Conservation (phyloP, 2,888 invertebrate genomes). For the Bedellia somnulentella region DNA sequence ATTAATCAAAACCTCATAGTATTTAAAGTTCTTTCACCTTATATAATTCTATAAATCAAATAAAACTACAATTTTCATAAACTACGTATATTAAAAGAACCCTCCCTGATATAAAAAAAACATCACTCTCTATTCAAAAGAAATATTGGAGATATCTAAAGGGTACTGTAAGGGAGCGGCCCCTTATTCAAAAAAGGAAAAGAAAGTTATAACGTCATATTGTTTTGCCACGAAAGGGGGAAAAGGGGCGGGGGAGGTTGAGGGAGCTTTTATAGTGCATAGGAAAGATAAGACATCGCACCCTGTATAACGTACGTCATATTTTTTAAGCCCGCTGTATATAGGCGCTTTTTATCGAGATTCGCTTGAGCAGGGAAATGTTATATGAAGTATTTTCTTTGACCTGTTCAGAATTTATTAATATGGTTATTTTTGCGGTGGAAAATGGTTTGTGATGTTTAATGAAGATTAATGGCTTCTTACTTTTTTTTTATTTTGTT, state of each 20-base stretch:
- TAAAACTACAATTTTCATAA: no score
- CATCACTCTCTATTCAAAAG: constrained; percentile 29
- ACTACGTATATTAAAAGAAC: background rate
- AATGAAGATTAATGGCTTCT: no score
- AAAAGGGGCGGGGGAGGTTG: constrained; percentile 14
- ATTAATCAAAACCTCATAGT: no score
- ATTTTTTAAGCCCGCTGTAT: background rate
- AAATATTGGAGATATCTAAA: constrained; percentile 33
- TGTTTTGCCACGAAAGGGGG: constrained; percentile 53
- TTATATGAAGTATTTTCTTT: no score
- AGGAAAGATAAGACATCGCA: constrained; percentile 47
- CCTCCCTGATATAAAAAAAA: constrained; percentile 13
- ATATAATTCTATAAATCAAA: no score
- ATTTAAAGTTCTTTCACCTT: no score
- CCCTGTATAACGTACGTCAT: constrained; percentile 19
- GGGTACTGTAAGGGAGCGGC: constrained; percentile 36
- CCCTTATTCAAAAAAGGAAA: constrained; percentile 53
- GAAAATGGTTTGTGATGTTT: no score
- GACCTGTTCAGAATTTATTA: no score
- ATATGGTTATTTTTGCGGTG: no score
- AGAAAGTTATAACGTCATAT: constrained; percentile 61
- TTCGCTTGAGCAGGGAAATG: no score
- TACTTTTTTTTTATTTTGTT: no score
- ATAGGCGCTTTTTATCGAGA: no score
- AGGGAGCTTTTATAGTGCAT: constrained; percentile 42